Evolutionary conservation across 2,113 vertebrate species (phyloP).

Genomic region (Siphamia tubifer): DNA sequence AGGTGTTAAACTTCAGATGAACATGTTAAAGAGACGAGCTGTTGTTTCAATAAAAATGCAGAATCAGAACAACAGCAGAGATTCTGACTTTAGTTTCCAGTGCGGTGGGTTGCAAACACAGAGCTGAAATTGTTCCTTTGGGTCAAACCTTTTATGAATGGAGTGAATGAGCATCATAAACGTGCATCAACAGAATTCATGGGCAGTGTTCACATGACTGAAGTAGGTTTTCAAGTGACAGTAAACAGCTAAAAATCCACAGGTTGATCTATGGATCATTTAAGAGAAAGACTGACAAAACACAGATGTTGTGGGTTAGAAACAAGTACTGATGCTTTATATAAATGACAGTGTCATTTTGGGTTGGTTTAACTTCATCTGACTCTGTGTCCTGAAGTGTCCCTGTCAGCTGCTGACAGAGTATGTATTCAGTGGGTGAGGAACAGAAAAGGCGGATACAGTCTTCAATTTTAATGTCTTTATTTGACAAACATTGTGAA

Average conservation of each 20-base stretch:
- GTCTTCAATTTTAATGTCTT: background rate
- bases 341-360: background rate
- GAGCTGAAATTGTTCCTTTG: background rate
- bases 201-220: background rate
- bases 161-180: background rate
- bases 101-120: background rate
- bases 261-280: too few species aligned
- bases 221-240: too few species aligned
- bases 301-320: too few species aligned
- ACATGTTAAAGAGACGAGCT: too few species aligned
- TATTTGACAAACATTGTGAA: background rate
- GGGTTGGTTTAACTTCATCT: background rate
- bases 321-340: background rate
- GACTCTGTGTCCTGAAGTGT: conserved; percentile 34
- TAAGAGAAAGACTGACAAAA: too few species aligned
- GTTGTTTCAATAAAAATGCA: background rate
- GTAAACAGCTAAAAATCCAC: too few species aligned
- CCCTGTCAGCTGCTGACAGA: background rate
- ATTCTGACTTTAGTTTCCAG: background rate
- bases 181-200: background rate
- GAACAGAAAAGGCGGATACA: background rate
- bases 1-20: too few species aligned
- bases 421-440: conserved; percentile 46
- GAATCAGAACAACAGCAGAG: background rate
- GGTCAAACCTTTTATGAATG: conserved; percentile 9